phyloP scores from a whole-genome alignment of 2,888 invertebrate genomes.

The Platycheirus albimanus region DNA sequence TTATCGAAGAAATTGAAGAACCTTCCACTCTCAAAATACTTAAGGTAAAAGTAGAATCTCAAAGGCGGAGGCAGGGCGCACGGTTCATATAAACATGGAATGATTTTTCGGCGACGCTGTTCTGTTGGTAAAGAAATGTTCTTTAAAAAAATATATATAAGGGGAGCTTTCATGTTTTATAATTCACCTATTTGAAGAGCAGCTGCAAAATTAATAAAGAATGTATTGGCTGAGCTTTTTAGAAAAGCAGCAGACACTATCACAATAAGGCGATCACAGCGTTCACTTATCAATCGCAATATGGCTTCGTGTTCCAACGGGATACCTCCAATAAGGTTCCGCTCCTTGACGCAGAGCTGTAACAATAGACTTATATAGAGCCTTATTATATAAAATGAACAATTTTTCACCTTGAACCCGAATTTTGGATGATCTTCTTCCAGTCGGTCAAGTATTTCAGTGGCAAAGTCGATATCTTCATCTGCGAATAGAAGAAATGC shows the following conservation, averaged over 20 bases:
- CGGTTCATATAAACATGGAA: slow-evolving; percentile 87
- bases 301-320: slow-evolving; percentile 89
- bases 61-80: slow-evolving; percentile 87
- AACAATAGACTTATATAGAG: no score
- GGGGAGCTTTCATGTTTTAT: no score
- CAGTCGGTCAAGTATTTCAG: slow-evolving; percentile 86
- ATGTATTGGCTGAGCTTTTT: slow-evolving; percentile 88
- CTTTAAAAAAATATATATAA: no score
- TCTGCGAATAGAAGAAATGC: slow-evolving; percentile 91
- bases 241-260: slow-evolving; percentile 91
- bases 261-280: slow-evolving; percentile 91
- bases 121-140: slow-evolving; percentile 82
- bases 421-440: slow-evolving; percentile 83
- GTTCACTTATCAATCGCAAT: slow-evolving; percentile 88
- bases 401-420: slow-evolving; percentile 85
- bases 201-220: slow-evolving; percentile 91
- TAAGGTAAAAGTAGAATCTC: slow-evolving; percentile 86
- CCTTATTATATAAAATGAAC: neutral
- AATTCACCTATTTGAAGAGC: slow-evolving; percentile 89
- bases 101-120: slow-evolving; percentile 85
- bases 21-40: slow-evolving; percentile 83
- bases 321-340: slow-evolving; percentile 88
- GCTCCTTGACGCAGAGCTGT: slow-evolving; percentile 89
- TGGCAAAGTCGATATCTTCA: slow-evolving; percentile 88
- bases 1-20: slow-evolving; percentile 89